Base-by-base conservation (phyloP, 2,797 vertebrate species). In the Simalia tracyae region DNA sequence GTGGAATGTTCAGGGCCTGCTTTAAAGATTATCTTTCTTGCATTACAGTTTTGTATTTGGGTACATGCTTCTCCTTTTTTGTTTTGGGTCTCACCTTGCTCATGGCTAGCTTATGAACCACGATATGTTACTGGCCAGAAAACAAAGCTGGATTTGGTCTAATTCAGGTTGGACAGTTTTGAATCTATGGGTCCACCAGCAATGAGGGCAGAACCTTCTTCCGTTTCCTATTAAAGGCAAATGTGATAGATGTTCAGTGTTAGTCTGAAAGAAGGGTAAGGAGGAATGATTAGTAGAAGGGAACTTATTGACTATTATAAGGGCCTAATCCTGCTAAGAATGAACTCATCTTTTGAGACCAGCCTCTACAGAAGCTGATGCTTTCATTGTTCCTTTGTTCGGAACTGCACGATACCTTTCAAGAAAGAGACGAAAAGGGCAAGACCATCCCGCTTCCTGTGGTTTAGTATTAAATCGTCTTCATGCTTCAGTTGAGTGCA, bases 401-500 rank as follows among this genome's bases (percentile, higher is more conserved):
- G 88, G 81, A 92, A 57, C 1, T 46, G 36, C 63, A 86, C 8
- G 0, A 7, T 90, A 0, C 89, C 91, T 93, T 86, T 76, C 89
- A 86, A 36, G 46, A 60, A 81, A 92, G 56, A 92, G 84, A 26
- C 42, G 46, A n/a, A 6, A 85, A 72, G 66, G 72, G 46, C 19
- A 76, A 89, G 91, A 68, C 90, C 22, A 28, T 56, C 15, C 59
- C 57, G 46, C 22, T 17, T 64, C n/a, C 59, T 61, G n/a, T 86
- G 66, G 88, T 19, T 91, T 54, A 36, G 19, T 31, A 64, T 76
- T 90, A 19, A 90, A n/a, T 42, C 56, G 72, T 54, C 84, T 92
- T 64, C 89, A 81, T 90, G 84, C 92, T 92, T 87, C 59, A 60
- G 10, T 64, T 31, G 89, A 84, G 59, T 57, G 68, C 31, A n/a